Percentiles rank a stretch among this genome's conserved stretches.
phyloP scores from a whole-genome alignment of 92 coral and sea anemone species.

The Phenganax subtilis region DNA sequence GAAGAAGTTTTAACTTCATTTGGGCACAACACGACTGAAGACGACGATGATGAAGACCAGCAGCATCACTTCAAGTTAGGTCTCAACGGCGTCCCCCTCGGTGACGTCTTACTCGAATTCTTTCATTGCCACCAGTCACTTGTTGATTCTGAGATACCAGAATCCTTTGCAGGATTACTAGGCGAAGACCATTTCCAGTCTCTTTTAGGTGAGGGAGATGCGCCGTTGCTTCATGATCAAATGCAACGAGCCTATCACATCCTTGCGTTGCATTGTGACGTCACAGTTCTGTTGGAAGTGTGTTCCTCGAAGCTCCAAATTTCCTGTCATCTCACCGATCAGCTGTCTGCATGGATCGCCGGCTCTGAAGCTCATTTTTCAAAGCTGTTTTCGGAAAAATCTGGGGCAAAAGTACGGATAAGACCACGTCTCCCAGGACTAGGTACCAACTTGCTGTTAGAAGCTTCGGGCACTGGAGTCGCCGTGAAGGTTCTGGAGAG shows the following conservation, averaged over 20 bases:
- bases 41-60: constrained; percentile 2
- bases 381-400: constrained; percentile 57
- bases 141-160: constrained; percentile 56
- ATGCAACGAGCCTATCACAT: constrained; percentile 93
- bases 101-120: constrained; percentile 70
- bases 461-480: constrained; percentile 83
- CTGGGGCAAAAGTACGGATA: constrained; percentile 72
- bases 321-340: constrained; percentile 64
- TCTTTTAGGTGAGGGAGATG: constrained; percentile 57
- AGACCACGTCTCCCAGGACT: constrained; percentile 76
- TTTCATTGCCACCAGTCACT: constrained; percentile 61
- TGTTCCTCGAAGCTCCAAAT: constrained; percentile 68
- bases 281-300: constrained; percentile 56
- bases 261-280: constrained; percentile 80
- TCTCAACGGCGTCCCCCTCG: constrained; percentile 39
- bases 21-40: constrained; percentile 14
- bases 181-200: constrained; percentile 57
- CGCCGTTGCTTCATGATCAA: constrained; percentile 73
- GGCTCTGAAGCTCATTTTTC: constrained; percentile 84
- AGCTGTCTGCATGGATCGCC: constrained; percentile 68
- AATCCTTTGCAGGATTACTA: constrained; percentile 57
- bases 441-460: constrained; percentile 68
- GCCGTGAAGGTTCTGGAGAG: constrained; percentile 83
- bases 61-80: constrained; percentile 22
- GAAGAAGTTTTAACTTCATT: neutral